Conservation (phyloP, 2,113 vertebrate species). For the Aleadryas rufinucha region DNA sequence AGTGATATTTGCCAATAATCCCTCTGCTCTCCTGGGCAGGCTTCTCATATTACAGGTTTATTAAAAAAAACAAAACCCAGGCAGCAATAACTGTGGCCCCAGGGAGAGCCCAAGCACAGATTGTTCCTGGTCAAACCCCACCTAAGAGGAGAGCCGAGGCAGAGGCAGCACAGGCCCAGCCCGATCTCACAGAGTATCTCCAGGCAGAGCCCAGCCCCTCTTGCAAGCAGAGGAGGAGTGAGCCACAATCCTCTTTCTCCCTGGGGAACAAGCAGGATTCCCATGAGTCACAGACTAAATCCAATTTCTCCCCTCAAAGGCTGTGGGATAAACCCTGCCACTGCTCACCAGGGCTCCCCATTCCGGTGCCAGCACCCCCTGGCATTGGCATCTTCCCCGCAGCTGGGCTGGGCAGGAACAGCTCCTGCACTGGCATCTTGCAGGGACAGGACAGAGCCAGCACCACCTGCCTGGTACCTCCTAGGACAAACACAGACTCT, state of each 20-base stretch:
- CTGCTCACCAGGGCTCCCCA: not conserved
- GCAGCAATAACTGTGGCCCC: not conserved
- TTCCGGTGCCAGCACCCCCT: rapidly evolving
- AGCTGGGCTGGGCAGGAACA: not conserved
- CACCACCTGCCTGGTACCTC: not conserved
- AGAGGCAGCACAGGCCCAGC: not conserved
- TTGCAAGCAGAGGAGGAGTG: not conserved
- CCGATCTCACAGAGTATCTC: not conserved
- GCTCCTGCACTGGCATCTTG: not conserved
- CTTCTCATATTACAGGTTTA: conserved; percentile 58
- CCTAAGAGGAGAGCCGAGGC: not conserved
- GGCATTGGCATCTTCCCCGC: not conserved
- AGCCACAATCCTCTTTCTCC: not conserved
- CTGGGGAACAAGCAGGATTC: not conserved
- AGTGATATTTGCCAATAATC: conserved; percentile 63
- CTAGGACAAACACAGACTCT: not conserved
- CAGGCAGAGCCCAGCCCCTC: not conserved
- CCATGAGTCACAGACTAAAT: not conserved
- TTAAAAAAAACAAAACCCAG: conserved; percentile 49
- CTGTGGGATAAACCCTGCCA: not conserved
- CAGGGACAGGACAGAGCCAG: not conserved
- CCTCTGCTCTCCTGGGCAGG: conserved; percentile 6
- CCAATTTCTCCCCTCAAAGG: not conserved
- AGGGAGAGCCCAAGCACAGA: not conserved
- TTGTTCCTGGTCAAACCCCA: not conserved